Evolutionary conservation across 92 coral and sea anemone species (phyloP).

Genomic region (Anthopleura xanthogrammica): DNA sequence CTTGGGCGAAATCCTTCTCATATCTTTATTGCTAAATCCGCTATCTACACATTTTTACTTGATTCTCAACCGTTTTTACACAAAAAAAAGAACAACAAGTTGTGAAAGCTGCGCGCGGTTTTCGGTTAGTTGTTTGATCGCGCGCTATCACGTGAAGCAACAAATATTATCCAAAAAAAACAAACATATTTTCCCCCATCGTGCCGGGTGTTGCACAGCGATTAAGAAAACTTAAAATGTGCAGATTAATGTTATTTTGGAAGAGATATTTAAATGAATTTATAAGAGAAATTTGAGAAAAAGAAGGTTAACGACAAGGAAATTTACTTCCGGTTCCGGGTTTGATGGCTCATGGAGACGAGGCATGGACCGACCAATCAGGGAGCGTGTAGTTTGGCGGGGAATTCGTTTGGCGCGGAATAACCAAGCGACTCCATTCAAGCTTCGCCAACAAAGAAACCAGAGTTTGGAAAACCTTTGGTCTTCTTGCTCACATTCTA

Average conservation of each 20-base stretch:
- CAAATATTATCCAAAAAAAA: not conserved
- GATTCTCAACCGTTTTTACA: not conserved
- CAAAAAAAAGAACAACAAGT: not conserved
- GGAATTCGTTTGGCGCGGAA: conserved; percentile 74
- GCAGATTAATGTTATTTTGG: not conserved
- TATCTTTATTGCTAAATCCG: not conserved
- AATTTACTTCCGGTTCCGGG: conserved; percentile 10
- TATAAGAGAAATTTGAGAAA: not conserved
- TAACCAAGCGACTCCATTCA: conserved; percentile 43
- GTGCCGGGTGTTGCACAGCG: not conserved
- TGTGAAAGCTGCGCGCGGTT: not conserved
- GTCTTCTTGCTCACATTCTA: not conserved
- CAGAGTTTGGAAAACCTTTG: not conserved
- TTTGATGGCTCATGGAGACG: conserved; percentile 2
- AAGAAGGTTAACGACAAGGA: not conserved
- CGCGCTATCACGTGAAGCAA: not conserved
- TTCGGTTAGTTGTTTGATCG: not conserved
- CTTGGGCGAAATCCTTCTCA: not conserved
- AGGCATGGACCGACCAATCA: conserved; percentile 62
- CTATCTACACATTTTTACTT: not conserved
- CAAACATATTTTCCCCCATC: too few species aligned
- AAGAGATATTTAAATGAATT: not conserved
- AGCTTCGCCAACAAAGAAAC: conserved; percentile 24
- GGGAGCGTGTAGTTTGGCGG: conserved; percentile 63
- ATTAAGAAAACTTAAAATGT: not conserved